Evolutionary conservation across 2,113 vertebrate genomes (phyloP).

Genomic region (Elgaria multicarinata): DNA sequence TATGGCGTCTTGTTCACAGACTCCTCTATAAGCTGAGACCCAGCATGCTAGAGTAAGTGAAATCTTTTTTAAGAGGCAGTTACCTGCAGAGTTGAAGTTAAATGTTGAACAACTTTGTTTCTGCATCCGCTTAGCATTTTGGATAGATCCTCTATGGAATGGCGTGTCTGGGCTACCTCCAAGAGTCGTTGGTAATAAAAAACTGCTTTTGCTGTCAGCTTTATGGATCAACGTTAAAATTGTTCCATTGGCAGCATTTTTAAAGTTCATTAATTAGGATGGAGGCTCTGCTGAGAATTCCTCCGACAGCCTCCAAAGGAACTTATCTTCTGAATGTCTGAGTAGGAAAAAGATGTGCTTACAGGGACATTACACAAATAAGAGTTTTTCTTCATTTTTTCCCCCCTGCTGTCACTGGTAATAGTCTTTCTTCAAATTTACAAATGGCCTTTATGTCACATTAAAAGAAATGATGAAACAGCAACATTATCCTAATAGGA

Average conservation of each 20-base stretch:
- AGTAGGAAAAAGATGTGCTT: neutral
- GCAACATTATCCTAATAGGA: neutral
- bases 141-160: neutral
- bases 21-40: neutral
- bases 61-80: neutral
- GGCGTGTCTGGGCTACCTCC: fast-evolving
- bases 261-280: constrained; percentile 26
- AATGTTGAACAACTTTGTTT: neutral
- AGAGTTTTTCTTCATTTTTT: neutral
- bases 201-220: neutral
- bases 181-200: neutral
- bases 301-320: neutral
- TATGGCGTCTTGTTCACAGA: too few species aligned
- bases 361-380: constrained; percentile 17
- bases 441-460: constrained; percentile 32
- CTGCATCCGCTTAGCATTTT: neutral
- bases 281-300: constrained; percentile 11
- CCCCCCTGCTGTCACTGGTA: constrained; percentile 4
- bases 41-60: neutral
- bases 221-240: constrained; percentile 23
- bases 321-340: neutral
- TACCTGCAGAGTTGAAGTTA: neutral
- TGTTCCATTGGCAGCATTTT: constrained; percentile 23
- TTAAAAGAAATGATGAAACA: constrained; percentile 3
- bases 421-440: constrained; percentile 24